phyloP scores from a whole-genome alignment of 1,140 invertebrate species.

The Panagrolaimus sp. region DNA sequence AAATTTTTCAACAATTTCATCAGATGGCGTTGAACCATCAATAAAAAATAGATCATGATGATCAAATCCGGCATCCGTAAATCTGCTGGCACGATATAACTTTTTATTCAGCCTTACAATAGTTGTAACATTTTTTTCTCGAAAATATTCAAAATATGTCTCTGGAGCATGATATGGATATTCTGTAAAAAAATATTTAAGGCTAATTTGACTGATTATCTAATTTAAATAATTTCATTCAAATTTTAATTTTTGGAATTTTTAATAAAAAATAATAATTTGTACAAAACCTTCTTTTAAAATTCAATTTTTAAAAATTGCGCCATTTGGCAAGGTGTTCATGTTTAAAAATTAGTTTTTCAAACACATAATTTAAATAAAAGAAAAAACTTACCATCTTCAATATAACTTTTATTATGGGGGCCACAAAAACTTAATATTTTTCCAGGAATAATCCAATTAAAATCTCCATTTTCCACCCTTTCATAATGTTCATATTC shows the following conservation, averaged over 20 bases:
- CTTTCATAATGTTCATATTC: conserved; percentile 91
- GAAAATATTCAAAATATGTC: conserved; percentile 90
- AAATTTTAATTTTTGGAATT: conserved; percentile 35
- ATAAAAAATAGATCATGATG: conserved; percentile 94
- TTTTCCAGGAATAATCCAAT: conserved; percentile 96
- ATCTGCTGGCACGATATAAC: conserved; percentile 81
- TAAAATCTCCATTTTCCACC: conserved; percentile 96
- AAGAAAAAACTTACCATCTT: conserved; percentile 68
- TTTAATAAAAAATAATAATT: conserved; percentile 14
- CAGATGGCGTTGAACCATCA: conserved; percentile 87
- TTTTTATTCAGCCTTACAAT: conserved; percentile 90
- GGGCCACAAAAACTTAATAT: conserved; percentile 97
- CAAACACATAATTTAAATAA: too few species aligned
- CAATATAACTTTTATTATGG: conserved; percentile 78
- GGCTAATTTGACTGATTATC: too few species aligned
- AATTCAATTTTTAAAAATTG: too few species aligned
- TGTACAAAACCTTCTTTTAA: not conserved
- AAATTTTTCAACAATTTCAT: conserved; percentile 82
- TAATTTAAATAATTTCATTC: too few species aligned
- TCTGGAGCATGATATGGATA: conserved; percentile 92
- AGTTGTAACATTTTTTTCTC: conserved; percentile 80
- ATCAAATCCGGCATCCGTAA: conserved; percentile 83
- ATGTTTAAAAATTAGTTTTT: too few species aligned
- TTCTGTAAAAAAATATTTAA: too few species aligned
- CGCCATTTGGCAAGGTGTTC: too few species aligned